Evolutionary conservation across 1,140 invertebrate genomes (phyloP).

Genomic region (Formica exsecta): DNA sequence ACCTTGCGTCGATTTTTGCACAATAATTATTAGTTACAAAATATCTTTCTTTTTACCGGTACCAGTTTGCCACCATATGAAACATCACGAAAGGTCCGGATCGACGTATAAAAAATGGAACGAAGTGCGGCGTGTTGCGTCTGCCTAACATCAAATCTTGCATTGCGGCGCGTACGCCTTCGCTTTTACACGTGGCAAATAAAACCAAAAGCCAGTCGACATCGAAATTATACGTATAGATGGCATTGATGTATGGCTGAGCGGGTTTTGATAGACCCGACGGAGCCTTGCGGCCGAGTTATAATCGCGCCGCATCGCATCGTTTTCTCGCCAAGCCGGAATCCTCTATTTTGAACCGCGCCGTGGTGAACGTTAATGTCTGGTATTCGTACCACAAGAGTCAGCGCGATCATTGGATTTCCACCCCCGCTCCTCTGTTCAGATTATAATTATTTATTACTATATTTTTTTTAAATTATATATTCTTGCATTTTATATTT

Average conservation of each 20-base stretch:
- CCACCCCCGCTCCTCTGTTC: neutral
- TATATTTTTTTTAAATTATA: conserved; percentile 23
- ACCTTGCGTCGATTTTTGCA: conserved; percentile 3
- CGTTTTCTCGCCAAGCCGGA: conserved; percentile 70
- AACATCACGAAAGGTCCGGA: neutral
- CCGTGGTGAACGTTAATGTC: conserved; percentile 66
- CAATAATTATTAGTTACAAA: conserved; percentile 33
- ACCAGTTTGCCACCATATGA: neutral
- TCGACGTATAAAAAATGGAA: conserved; percentile 36
- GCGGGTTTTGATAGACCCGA: conserved; percentile 81
- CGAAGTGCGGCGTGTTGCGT: conserved; percentile 7
- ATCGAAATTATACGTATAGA: conserved; percentile 82
- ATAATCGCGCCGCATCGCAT: conserved; percentile 71
- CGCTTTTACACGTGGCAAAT: conserved; percentile 71
- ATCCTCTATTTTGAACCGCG: conserved; percentile 73
- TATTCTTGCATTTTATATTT: neutral
- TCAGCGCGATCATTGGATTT: conserved; percentile 43
- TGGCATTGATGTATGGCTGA: conserved; percentile 82
- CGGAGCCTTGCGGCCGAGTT: conserved; percentile 70
- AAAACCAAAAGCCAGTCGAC: conserved; percentile 75
- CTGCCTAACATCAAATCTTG: conserved; percentile 57
- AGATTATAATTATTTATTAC: conserved; percentile 35
- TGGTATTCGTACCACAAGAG: conserved; percentile 26
- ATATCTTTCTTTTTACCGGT: neutral
- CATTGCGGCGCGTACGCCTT: conserved; percentile 66